These are phyloP conservation scores for Sorex maritimensis DNA, from an alignment of 2,797 vertebrate species.

Conservation along the genomic window DNA sequence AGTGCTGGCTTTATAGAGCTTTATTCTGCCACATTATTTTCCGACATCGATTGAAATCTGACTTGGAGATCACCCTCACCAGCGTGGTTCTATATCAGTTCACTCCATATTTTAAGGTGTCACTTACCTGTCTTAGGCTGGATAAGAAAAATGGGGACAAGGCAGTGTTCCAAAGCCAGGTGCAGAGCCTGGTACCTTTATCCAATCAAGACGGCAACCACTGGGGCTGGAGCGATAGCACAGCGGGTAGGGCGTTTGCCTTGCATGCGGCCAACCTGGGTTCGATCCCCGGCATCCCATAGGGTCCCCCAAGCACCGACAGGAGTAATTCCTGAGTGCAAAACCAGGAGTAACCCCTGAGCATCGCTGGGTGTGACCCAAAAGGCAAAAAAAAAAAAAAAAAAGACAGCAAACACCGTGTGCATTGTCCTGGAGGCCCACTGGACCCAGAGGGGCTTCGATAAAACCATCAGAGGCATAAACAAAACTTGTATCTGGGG, in stretches of 20 bases:
- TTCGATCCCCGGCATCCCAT: no score
- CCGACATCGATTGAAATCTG: conserved; percentile 2
- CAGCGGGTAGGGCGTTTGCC: no score
- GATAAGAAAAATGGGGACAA: no score
- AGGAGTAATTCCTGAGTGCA: no score
- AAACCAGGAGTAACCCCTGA: no score
- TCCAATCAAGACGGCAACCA: neutral
- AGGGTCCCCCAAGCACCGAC: no score
- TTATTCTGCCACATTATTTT: conserved; percentile 9
- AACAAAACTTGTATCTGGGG: neutral
- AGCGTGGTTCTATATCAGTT: conserved; percentile 13
- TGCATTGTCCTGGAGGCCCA: neutral
- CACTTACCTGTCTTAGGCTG: neutral
- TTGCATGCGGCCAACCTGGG: no score
- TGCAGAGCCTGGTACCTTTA: neutral
- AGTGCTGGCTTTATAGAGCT: conserved; percentile 21
- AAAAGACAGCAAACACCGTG: neutral
- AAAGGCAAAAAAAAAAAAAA: no score
- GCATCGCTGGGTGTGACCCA: no score
- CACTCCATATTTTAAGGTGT: neutral
- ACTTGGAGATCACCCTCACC: neutral
- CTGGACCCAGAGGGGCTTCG: neutral
- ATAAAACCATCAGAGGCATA: neutral
- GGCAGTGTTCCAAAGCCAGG: neutral
- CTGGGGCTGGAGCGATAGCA: no score